Base-by-base conservation (phyloP, 1,140 invertebrate genomes). In the Olivierus martensii region DNA sequence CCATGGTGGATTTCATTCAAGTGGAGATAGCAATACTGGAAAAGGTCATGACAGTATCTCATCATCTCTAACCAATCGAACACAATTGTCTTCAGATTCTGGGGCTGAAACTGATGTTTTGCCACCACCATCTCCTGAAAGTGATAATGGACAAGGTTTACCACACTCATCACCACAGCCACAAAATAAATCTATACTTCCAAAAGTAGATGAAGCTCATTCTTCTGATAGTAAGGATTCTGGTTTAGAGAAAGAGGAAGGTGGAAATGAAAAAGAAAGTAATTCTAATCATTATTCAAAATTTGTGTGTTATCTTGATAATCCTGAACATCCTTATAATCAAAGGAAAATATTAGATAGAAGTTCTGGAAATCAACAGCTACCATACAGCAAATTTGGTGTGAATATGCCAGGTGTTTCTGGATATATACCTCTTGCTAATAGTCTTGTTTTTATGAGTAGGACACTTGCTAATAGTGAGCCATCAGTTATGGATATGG, bases 41-140 rank as follows among this genome's bases (percentile, higher is more conserved):
- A 48, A 53, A 28, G 21, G 48, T 10, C 35, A 49, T 21, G 47
- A 49, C 14, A 49, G 47, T n/a, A 49, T 55, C 18, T 51, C 49
- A 2, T 56, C 54, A 15, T 50, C 54, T 12, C 34, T 51, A 15
- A 56, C 54, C 3, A 56, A 47, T 14, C 41, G 46, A 43, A 56
- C 54, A 1, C 45, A 51, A 10, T 17, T 51, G 21, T 56, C 54
- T 0, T 47, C 51, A 6, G 54, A 56, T 34, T 56, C 54, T 9
- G 49, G 54, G 10, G 46, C 49, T 2, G 54, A 56, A 46, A 35
- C 46, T 0, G 53, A 55, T 19, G 46, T 41, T 46, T 46, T 47
- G 21, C 47, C 39, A 7, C 28, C 28, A 6, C 28, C 28, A 6
- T 54, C 53, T 2, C 53, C 53, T 10, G 53, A 55, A 19, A 41